Evolutionary conservation across 2,888 invertebrate genomes (phyloP).

Genomic region (Schizotus pectinicornis): DNA sequence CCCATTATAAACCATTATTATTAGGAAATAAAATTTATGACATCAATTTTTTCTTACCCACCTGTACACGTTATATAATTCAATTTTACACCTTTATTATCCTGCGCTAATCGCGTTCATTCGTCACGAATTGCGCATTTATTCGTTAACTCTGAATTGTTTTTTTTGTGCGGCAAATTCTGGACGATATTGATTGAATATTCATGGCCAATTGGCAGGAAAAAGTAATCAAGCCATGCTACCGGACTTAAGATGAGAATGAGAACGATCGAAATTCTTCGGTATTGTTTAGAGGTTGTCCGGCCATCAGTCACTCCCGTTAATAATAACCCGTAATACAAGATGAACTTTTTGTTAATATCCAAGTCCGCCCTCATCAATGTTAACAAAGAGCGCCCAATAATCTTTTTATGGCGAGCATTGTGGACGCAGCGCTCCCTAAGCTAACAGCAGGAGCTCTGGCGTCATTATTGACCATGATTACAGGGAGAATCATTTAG

Average conservation of each 20-base stretch:
- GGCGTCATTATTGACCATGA: conserved; percentile 45
- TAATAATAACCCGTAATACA: conserved; percentile 49
- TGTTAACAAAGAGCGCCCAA: conserved; percentile 50
- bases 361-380: conserved; percentile 51
- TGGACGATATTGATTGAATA: conserved; percentile 8
- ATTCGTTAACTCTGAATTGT: conserved; percentile 1
- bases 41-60: conserved; percentile 4
- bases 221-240: conserved; percentile 6
- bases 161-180: not conserved
- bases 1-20: conserved; percentile 7
- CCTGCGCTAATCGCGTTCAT: not conserved
- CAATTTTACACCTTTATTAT: not conserved
- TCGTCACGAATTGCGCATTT: not conserved
- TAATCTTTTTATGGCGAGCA: conserved; percentile 51
- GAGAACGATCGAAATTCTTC: conserved; percentile 27
- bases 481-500: conserved; percentile 18
- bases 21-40: conserved; percentile 1
- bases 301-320: conserved; percentile 39
- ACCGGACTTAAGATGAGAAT: conserved; percentile 26
- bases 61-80: conserved; percentile 1
- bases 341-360: conserved; percentile 47
- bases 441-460: conserved; percentile 44
- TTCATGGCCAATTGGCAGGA: conserved; percentile 10
- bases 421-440: conserved; percentile 44
- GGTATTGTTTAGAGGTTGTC: conserved; percentile 27